Conservation (phyloP, 2,888 invertebrate genomes). For the Perizoma affinitatum region DNA sequence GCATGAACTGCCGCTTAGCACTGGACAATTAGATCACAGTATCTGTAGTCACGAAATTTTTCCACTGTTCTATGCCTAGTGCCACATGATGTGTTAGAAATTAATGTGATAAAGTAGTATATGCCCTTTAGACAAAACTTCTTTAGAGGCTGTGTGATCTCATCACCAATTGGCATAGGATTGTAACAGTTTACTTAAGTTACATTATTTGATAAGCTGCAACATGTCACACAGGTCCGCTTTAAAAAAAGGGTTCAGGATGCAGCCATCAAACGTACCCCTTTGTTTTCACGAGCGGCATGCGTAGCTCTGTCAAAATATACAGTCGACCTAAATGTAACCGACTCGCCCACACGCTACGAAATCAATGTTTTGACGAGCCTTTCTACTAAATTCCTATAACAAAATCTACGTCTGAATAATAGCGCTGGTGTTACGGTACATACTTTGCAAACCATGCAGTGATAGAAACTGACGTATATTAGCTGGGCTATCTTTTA, state of each 20-base stretch:
- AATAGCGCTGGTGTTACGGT: slow-evolving; percentile 5
- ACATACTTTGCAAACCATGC: background rate
- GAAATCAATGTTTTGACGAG: slow-evolving; percentile 57
- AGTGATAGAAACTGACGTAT: too few species aligned
- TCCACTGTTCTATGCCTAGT: too few species aligned
- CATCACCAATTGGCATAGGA: background rate
- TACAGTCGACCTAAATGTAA: slow-evolving; percentile 75
- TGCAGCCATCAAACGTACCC: slow-evolving; percentile 61
- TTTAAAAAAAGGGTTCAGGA: slow-evolving; percentile 57
- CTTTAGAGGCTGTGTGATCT: too few species aligned
- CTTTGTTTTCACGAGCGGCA: slow-evolving; percentile 70
- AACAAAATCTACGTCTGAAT: too few species aligned
- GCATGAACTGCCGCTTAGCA: too few species aligned
- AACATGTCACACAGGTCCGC: slow-evolving; percentile 34
- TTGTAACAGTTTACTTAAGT: background rate
- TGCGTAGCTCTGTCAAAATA: slow-evolving; percentile 74
- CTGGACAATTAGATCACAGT: too few species aligned
- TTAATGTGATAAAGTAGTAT: too few species aligned
- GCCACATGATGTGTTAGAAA: too few species aligned
- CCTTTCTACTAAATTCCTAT: too few species aligned
- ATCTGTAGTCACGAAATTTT: too few species aligned
- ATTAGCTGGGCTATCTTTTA: too few species aligned
- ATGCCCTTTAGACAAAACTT: too few species aligned
- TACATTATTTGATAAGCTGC: slow-evolving; percentile 19
- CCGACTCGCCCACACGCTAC: slow-evolving; percentile 70